Conservation (phyloP, 92 coral and sea anemone genomes). For the Pocillopora meandrina region DNA sequence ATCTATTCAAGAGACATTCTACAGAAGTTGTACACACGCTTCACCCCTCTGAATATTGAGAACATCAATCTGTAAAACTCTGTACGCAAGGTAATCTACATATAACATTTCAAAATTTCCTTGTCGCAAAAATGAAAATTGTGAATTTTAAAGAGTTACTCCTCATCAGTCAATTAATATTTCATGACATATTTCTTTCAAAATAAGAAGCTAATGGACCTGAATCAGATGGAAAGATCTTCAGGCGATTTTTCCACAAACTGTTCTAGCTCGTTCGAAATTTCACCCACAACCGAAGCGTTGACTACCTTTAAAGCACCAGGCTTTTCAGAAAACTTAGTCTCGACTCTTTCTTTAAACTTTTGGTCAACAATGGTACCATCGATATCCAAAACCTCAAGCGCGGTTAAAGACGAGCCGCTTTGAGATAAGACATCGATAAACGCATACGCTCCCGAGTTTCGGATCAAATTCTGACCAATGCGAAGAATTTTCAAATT, state of each 20-base stretch:
- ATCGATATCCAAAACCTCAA: slow-evolving; percentile 70
- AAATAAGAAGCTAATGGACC: background rate
- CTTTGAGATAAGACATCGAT: slow-evolving; percentile 38
- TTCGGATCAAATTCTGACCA: slow-evolving; percentile 81
- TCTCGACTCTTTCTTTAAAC: slow-evolving; percentile 36
- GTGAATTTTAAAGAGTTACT: background rate
- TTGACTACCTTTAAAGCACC: slow-evolving; percentile 58
- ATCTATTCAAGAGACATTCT: too few species aligned
- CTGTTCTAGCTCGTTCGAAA: slow-evolving; percentile 17
- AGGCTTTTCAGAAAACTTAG: slow-evolving; percentile 37
- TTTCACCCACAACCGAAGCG: slow-evolving; percentile 54
- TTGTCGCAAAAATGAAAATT: background rate
- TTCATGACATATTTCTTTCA: background rate
- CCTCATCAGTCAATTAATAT: background rate
- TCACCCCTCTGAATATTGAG: too few species aligned
- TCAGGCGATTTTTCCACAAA: background rate
- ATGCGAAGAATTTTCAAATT: slow-evolving; percentile 62
- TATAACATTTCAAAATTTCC: background rate
- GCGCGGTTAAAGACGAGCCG: slow-evolving; percentile 22
- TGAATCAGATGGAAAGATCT: background rate
- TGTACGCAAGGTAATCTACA: background rate
- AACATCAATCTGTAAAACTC: background rate
- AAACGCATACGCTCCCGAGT: slow-evolving; percentile 73
- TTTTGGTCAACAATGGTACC: slow-evolving; percentile 79
- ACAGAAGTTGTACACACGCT: too few species aligned